Evolutionary conservation across 2,113 vertebrate species (phyloP).

Genomic region (Leptobrachium ailaonicum): DNA sequence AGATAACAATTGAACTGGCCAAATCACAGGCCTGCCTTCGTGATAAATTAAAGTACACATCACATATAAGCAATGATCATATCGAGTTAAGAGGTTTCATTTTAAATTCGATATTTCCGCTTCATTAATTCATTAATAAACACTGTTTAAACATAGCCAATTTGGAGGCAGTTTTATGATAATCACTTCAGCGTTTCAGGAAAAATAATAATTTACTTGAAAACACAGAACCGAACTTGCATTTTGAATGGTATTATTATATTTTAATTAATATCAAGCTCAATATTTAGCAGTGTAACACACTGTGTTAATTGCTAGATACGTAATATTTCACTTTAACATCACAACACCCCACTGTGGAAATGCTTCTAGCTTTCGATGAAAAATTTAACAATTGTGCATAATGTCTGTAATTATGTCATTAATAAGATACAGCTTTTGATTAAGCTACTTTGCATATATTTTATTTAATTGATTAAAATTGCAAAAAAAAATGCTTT

Average conservation of each 20-base stretch:
- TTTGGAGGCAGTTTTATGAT: too few relatives aligned
- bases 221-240: background rate
- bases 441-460: slow-evolving; percentile 16
- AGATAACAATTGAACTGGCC: too few relatives aligned
- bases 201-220: background rate
- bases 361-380: slow-evolving; percentile 39
- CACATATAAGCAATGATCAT: too few relatives aligned
- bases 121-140: too few relatives aligned
- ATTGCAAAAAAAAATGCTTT: background rate
- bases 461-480: slow-evolving; percentile 12
- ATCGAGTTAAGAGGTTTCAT: too few relatives aligned
- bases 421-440: slow-evolving; percentile 46
- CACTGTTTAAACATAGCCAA: too few relatives aligned
- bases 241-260: slow-evolving; percentile 24
- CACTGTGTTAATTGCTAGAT: slow-evolving; percentile 63
- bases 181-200: background rate
- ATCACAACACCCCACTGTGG: slow-evolving; percentile 54
- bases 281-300: slow-evolving; percentile 64
- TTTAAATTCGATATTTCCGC: too few relatives aligned
- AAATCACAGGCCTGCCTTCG: too few relatives aligned
- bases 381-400: slow-evolving; percentile 56
- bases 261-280: slow-evolving; percentile 57
- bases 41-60: too few relatives aligned
- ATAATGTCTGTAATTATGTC: slow-evolving; percentile 62
- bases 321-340: slow-evolving; percentile 54